Conservation (phyloP, 2,888 invertebrate genomes). For the Ennomos fuscantarius region DNA sequence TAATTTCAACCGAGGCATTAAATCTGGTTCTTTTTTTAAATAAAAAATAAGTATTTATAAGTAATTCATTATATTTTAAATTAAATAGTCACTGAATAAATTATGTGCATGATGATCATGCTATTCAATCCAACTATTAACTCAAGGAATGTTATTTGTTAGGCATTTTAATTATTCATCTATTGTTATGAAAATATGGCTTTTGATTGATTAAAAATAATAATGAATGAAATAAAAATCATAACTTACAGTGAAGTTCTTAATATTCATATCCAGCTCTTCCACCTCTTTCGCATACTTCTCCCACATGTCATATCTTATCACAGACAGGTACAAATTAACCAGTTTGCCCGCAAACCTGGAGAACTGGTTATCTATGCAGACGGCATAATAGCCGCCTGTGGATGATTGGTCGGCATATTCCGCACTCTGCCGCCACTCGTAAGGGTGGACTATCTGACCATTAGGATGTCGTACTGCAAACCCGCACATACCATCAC, state of each 20-base stretch:
- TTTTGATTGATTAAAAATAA: not conserved
- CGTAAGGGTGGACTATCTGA: slow-evolving; percentile 94
- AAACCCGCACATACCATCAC: slow-evolving; percentile 97
- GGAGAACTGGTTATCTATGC: slow-evolving; percentile 97
- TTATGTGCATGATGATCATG: no score
- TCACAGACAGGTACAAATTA: slow-evolving; percentile 95
- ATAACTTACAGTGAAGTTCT: slow-evolving; percentile 93
- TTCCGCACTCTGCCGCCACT: slow-evolving; percentile 95
- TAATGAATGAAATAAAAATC: not conserved
- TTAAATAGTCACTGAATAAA: no score
- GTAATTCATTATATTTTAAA: no score
- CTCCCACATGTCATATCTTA: slow-evolving; percentile 97
- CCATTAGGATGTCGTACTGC: slow-evolving; percentile 95
- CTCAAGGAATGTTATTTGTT: not conserved
- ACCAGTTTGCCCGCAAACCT: slow-evolving; percentile 95
- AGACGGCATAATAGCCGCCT: slow-evolving; percentile 95
- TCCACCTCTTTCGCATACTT: slow-evolving; percentile 95
- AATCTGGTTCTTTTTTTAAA: no score
- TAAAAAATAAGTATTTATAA: no score
- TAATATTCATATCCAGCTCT: slow-evolving; percentile 93
- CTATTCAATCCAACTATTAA: no score
- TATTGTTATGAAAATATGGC: not conserved
- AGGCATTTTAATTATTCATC: not conserved
- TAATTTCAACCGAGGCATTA: no score
- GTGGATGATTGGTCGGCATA: slow-evolving; percentile 93